Percentiles rank a stretch among this genome's conserved stretches.
Conservation (phyloP, 2,888 invertebrate species). For the Pollenia amentaria region DNA sequence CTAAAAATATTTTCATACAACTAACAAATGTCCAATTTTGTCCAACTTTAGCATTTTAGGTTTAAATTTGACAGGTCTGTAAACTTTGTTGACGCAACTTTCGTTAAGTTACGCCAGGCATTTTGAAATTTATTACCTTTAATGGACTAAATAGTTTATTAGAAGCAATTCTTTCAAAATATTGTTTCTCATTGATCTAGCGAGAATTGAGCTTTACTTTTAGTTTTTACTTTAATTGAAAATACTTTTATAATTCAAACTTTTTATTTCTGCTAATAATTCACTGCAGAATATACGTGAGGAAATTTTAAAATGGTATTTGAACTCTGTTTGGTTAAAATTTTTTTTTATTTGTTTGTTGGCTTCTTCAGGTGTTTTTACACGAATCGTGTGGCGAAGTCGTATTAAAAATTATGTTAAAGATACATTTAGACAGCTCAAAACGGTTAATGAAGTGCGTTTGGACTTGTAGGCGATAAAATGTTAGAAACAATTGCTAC, state of each 20-base stretch:
- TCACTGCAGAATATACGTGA: conserved; percentile 11
- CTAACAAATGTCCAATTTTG: too few relatives aligned
- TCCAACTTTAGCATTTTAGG: too few relatives aligned
- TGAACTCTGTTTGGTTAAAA: too few relatives aligned
- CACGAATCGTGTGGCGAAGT: neutral
- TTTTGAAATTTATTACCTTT: too few relatives aligned
- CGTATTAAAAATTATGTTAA: neutral
- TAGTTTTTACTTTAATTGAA: neutral
- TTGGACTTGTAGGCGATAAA: conserved; percentile 5
- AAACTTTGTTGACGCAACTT: too few relatives aligned
- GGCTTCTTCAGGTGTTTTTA: neutral
- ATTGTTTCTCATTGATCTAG: neutral
- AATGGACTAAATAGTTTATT: too few relatives aligned
- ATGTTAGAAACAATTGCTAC: neutral
- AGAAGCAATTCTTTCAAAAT: too few relatives aligned
- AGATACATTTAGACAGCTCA: neutral
- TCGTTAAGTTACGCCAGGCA: too few relatives aligned
- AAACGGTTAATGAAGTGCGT: neutral
- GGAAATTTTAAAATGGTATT: neutral
- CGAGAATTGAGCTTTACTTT: neutral
- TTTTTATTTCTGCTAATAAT: neutral
- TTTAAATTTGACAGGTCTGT: too few relatives aligned
- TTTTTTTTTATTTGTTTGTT: too few relatives aligned
- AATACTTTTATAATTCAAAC: neutral
- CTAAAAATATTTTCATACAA: too few relatives aligned